phyloP scores from a whole-genome alignment of 2,888 invertebrate species.

The Gerris lacustris region DNA sequence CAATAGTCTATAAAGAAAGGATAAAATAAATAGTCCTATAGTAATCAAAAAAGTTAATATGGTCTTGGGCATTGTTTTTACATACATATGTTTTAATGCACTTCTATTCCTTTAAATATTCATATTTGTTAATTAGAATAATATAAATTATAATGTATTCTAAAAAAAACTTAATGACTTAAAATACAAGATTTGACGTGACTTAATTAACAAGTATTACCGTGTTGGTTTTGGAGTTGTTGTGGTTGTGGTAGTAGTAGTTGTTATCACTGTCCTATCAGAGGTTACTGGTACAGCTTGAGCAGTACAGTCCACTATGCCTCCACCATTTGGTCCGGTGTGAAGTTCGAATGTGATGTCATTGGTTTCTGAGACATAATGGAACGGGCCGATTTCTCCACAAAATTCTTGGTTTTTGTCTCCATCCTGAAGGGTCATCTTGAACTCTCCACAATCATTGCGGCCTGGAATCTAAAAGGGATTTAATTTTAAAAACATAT shows the following conservation, averaged over 20 bases:
- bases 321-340: background rate
- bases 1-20: no score
- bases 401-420: background rate
- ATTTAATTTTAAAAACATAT: no score
- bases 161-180: no score
- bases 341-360: background rate
- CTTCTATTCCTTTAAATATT: no score
- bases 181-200: no score
- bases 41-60: no score
- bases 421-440: background rate
- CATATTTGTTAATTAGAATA: no score
- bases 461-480: background rate
- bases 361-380: background rate
- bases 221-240: background rate
- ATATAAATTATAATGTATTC: no score
- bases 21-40: no score
- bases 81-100: no score
- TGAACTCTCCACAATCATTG: background rate
- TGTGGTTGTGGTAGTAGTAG: background rate
- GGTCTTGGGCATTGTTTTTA: no score
- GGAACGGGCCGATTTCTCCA: background rate
- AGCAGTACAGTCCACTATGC: slow-evolving; percentile 3
- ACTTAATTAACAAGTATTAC: background rate
- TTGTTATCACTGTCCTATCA: background rate
- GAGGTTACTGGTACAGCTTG: background rate